Conservation (phyloP, 2,113 vertebrate species). For the Ctenodactylus gundi region DNA sequence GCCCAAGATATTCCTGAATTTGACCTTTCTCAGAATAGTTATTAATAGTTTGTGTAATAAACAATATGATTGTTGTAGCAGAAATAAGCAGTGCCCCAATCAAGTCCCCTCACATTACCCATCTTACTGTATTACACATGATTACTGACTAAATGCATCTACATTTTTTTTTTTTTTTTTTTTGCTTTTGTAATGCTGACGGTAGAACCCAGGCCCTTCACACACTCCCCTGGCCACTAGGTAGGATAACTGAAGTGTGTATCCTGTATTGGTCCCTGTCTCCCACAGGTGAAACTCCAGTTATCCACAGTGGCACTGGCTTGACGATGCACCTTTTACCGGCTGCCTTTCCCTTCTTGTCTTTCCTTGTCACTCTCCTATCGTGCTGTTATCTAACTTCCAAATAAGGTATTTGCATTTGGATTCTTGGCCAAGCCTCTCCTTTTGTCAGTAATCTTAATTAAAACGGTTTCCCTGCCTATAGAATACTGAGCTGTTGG, state of each 20-base stretch:
- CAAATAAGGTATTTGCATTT: not conserved
- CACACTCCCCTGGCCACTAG: not conserved
- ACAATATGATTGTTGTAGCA: not conserved
- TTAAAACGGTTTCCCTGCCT: not conserved
- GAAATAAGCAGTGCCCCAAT: too few relatives aligned
- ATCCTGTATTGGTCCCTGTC: not conserved
- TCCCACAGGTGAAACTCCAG: not conserved
- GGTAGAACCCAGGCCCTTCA: too few relatives aligned
- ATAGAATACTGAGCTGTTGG: not conserved
- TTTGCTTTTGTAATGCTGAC: not conserved
- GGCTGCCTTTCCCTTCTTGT: not conserved
- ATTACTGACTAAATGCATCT: not conserved
- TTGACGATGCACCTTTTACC: not conserved
- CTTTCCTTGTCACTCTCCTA: not conserved
- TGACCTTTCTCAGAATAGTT: not conserved
- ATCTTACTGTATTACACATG: not conserved
- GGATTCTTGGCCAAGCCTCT: not conserved
- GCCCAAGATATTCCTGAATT: not conserved
- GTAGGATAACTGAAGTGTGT: not conserved
- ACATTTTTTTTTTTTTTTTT: not conserved
- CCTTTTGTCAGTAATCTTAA: not conserved
- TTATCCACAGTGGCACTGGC: not conserved
- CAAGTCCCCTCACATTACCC: accelerated
- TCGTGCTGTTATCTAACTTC: not conserved
- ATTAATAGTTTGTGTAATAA: not conserved